These are phyloP conservation scores for Erethizon dorsatum DNA, from an alignment of 2,797 vertebrate genomes.

Conservation along the genomic window DNA sequence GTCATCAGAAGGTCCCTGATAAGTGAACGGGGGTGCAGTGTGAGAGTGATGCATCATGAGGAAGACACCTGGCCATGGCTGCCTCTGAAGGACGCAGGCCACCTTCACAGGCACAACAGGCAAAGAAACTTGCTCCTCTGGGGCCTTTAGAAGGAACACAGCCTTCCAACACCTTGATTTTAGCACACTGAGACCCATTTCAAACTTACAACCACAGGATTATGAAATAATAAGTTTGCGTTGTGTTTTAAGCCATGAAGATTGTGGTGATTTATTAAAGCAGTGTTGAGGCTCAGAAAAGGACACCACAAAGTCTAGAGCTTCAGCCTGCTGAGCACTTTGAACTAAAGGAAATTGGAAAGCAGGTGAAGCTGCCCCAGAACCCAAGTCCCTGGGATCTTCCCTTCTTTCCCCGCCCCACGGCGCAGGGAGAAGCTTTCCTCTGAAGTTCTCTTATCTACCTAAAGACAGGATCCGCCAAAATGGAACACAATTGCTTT, in stretches of 20 bases:
- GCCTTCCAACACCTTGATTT: background rate
- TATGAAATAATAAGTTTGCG: background rate
- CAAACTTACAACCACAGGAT: background rate
- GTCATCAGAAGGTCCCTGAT: background rate
- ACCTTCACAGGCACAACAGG: background rate
- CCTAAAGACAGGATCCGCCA: background rate
- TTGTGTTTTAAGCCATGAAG: slow-evolving; percentile 50
- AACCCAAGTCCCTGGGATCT: background rate
- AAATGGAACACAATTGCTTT: background rate
- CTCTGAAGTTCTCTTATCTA: slow-evolving; percentile 41
- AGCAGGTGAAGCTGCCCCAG: background rate
- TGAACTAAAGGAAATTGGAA: slow-evolving; percentile 35
- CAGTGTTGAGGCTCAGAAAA: background rate
- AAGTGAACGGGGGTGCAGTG: background rate
- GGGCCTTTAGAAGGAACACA: background rate
- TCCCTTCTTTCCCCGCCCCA: background rate
- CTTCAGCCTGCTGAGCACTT: background rate
- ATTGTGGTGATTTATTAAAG: background rate
- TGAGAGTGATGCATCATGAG: background rate
- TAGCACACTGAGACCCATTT: background rate
- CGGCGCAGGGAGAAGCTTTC: background rate
- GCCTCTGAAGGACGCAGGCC: background rate
- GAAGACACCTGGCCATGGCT: background rate
- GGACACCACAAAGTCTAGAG: background rate
- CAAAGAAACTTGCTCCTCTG: background rate